phyloP scores from a whole-genome alignment of 2,113 vertebrate genomes.

The Fulmarus glacialis region DNA sequence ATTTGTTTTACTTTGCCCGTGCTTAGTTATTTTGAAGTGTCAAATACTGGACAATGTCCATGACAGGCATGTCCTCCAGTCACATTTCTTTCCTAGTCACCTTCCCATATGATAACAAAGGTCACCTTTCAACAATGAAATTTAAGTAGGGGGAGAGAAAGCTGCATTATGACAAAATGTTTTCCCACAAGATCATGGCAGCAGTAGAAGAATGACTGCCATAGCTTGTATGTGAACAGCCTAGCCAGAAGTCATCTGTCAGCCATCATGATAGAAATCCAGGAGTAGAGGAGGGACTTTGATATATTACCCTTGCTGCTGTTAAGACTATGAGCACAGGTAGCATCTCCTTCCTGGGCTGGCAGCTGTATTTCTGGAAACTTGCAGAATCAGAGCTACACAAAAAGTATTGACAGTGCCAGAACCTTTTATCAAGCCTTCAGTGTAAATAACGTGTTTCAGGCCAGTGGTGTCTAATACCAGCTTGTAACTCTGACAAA shows the following conservation, averaged over 20 bases:
- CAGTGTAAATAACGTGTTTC: neutral
- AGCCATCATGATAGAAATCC: neutral
- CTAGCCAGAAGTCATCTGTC: neutral
- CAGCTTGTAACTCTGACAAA: neutral
- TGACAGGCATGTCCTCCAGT: neutral
- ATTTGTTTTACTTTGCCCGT: neutral
- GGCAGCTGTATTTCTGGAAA: neutral
- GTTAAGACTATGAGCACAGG: neutral
- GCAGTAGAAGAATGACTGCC: neutral
- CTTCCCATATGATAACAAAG: neutral
- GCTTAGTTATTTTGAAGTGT: neutral
- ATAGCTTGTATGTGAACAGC: neutral
- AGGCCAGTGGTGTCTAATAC: neutral
- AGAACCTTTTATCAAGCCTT: neutral
- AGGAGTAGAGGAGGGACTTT: neutral
- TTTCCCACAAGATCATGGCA: neutral
- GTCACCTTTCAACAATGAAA: neutral
- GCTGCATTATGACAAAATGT: neutral
- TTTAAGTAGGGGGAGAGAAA: neutral
- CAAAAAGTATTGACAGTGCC: neutral
- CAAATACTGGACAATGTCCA: neutral
- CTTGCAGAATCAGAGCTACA: neutral
- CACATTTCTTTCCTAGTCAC: neutral
- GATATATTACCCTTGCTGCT: neutral
- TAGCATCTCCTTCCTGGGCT: neutral